These are phyloP conservation scores for Pontoporia blainvillei DNA, from an alignment of 2,113 vertebrate genomes.

Conservation along the genomic window DNA sequence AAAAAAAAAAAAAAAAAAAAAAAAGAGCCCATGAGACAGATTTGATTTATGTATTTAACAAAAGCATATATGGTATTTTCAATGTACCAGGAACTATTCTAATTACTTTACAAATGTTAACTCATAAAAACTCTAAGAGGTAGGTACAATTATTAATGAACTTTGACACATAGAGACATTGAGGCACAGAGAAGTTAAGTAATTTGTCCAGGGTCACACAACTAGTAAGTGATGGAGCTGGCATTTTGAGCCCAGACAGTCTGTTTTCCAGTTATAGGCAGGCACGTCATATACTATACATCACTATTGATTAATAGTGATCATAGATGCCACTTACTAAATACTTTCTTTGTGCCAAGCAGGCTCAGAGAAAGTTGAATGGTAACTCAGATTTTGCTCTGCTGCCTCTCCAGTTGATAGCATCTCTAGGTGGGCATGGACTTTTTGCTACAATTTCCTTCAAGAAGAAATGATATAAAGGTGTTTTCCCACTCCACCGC, in stretches of 20 bases:
- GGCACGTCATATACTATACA: neutral
- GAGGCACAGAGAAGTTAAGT: neutral
- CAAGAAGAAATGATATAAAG: slow-evolving; percentile 29
- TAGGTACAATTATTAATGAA: neutral
- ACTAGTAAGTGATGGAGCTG: neutral
- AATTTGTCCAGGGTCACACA: neutral
- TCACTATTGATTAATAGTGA: neutral
- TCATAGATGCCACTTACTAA: neutral
- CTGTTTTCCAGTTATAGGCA: neutral
- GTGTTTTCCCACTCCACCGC: neutral
- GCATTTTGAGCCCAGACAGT: neutral
- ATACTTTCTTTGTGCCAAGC: neutral
- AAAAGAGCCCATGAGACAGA: neutral
- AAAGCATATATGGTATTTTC: neutral
- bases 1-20: no score
- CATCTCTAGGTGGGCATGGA: neutral
- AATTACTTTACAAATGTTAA: neutral
- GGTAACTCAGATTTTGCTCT: neutral
- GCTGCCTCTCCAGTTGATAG: neutral
- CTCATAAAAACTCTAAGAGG: neutral
- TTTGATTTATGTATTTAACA: slow-evolving; percentile 12
- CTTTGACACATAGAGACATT: neutral
- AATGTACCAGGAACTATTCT: neutral
- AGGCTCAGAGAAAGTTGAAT: neutral
- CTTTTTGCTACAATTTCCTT: neutral